These are phyloP conservation scores for Oedothorax gibbosus DNA, from an alignment of 1,140 invertebrate genomes.

Conservation along the genomic window DNA sequence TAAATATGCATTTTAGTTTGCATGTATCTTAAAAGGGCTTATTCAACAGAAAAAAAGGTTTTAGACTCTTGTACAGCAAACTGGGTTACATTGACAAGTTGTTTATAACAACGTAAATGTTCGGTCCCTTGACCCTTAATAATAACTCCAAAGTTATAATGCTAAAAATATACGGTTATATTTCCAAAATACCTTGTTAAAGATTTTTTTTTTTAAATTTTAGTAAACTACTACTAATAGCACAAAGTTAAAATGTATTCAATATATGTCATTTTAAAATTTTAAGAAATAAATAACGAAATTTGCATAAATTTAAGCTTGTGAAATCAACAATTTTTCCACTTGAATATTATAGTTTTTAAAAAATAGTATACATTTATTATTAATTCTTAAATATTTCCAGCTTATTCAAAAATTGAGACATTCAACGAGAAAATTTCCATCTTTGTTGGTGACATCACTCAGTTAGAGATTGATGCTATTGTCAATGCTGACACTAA, in stretches of 20 bases:
- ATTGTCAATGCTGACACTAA: constrained; percentile 94
- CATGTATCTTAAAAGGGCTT: too few relatives aligned
- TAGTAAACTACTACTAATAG: background rate
- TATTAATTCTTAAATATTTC: background rate
- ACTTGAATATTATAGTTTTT: background rate
- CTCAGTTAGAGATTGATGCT: constrained; percentile 85
- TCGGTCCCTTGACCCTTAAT: too few relatives aligned
- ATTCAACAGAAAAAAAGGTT: too few relatives aligned
- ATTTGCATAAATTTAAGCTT: background rate
- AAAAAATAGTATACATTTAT: background rate
- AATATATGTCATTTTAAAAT: background rate
- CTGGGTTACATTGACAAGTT: too few relatives aligned
- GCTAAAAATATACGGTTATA: too few relatives aligned
- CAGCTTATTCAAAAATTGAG: constrained; percentile 40
- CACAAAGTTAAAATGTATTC: background rate
- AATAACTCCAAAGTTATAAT: too few relatives aligned
- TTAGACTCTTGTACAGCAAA: too few relatives aligned
- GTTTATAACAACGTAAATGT: too few relatives aligned
- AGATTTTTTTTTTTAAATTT: too few relatives aligned
- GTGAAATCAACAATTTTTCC: background rate
- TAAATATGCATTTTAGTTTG: too few relatives aligned
- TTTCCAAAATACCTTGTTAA: too few relatives aligned
- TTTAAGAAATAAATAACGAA: background rate
- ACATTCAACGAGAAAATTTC: constrained; percentile 65
- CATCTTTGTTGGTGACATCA: constrained; percentile 81